Evolutionary conservation across 2,888 invertebrate genomes (phyloP), one percentile per base, ranked within the genome.

Genomic region (Dioctria rufipes): DNA sequence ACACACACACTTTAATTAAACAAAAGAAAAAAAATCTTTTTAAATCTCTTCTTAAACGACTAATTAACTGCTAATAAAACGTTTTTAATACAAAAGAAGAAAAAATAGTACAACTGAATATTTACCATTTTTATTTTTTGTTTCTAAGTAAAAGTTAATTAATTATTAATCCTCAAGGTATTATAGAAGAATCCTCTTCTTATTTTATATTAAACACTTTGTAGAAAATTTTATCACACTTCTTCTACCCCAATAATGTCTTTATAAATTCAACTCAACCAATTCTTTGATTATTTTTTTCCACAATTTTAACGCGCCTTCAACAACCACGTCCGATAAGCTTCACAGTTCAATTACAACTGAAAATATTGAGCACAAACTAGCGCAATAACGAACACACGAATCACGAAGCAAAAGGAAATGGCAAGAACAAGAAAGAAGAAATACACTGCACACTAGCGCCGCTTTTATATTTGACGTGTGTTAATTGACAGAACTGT

Each of bases 401-500:
- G 80, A 81, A 83, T 82, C 83, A 82, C 82, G 83, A 83, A 81
- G 90, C 90, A 90, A 90, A 90, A 90, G 89, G 75, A 40, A 60
- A 42, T 42, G 43, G 66, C 13, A 66, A 66, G n/a, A 42, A 40
- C 37, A 11, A 63, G n/a, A 65, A 25, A 43, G 67, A 9, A 42
- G 11, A 66, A 13, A 66, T 42, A 8, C 67, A 67, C 42, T 67
- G 67, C 46, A 46, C 67, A 67, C 67, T 46, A 67, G 67, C 67
- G 67, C 67, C 43, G 37, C 49, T 42, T 25, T 25, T 25, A 43
- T 67, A 67, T 9, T 67, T 25, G 0, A 67, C 25, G 67, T 67
- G 67, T 25, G 25, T 9, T 46, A 42, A 25, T 43, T 67, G 67
- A 67, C 40, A 51, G 71, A 71, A 71, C 54, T 71, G 46, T 5